Base-by-base conservation (phyloP, 2,797 vertebrate genomes). In the Cyprinodon diabolis region DNA sequence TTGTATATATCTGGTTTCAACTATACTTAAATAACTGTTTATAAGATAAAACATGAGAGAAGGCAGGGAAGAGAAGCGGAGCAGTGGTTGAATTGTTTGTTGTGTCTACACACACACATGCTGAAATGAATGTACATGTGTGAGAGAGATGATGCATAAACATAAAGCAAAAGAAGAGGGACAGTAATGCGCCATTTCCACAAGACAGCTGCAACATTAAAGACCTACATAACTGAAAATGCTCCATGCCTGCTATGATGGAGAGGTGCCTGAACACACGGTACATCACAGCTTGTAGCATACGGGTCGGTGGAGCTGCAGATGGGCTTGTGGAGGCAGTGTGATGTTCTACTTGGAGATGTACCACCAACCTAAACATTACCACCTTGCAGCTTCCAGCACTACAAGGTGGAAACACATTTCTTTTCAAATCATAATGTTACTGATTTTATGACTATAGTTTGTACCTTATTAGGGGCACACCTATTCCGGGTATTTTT, bases 271-370 rank as follows among this genome's bases (percentile, higher is more conserved):
- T 56, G 60, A 73, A 62, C 69, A 62, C 57, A 62, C 10, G 49
- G 60, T 66, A 23, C 71, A 54, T 66, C 51, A 21, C 71, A 66
- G 71, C 62, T 73, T 48, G 62, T 15, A 45, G 49, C 49, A 55
- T 65, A 56, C 47, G 40, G 71, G 52, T 63, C 19, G 23, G 58
- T 65, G 60, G 63, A 17, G 21, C 71, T 65, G 60, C 71, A 73
- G 40, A 56, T 73, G 71, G 71, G 72, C 63, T 74, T 55, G 52
- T 67, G 25, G 72, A 74, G 65, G 72, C 63, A 66, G 62, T 66
- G 62, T 13, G 71, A 73, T 66, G 71, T 40, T 73, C 62, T 47
- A 35, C 62, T 73, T 66, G 19, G 62, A 66, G 62, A 55, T 47
- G 60, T 30, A 66, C 62, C 71, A 55, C 62, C 51, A 67, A n/a